Conservation (phyloP, 2,113 vertebrate species). For the Sturnus vulgaris region DNA sequence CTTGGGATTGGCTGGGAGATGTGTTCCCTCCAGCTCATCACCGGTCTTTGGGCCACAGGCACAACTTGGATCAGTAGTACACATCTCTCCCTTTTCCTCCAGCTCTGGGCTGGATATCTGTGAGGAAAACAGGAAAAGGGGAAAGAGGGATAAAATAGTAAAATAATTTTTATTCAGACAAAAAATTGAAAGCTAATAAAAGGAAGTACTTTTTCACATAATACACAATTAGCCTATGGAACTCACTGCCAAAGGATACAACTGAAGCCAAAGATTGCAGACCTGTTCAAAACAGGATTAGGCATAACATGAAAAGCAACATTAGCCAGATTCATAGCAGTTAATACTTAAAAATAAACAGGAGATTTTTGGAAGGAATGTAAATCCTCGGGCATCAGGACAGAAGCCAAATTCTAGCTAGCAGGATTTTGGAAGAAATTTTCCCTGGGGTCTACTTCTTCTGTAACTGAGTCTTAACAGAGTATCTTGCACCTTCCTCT, state of each 20-base stretch:
- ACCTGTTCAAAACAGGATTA: slow-evolving; percentile 30
- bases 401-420: slow-evolving; percentile 9
- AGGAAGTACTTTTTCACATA: slow-evolving; percentile 15
- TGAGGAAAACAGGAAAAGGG: slow-evolving; percentile 13
- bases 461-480: background rate
- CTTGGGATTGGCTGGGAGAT: background rate
- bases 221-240: background rate
- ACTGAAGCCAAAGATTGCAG: slow-evolving; percentile 9
- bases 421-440: background rate
- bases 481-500: background rate
- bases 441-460: background rate
- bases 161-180: background rate
- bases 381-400: background rate
- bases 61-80: background rate
- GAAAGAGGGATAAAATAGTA: background rate
- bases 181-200: slow-evolving; percentile 27
- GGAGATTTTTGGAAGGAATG: background rate
- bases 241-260: slow-evolving; percentile 3
- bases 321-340: background rate
- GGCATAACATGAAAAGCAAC: background rate
- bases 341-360: slow-evolving; percentile 43
- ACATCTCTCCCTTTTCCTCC: background rate
- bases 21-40: background rate
- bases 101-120: background rate
- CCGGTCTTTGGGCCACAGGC: background rate